Evolutionary conservation across 1,140 invertebrate genomes (phyloP), one percentile per base, ranked within the genome.

Genomic region (Drosophila sturtevanti): DNA sequence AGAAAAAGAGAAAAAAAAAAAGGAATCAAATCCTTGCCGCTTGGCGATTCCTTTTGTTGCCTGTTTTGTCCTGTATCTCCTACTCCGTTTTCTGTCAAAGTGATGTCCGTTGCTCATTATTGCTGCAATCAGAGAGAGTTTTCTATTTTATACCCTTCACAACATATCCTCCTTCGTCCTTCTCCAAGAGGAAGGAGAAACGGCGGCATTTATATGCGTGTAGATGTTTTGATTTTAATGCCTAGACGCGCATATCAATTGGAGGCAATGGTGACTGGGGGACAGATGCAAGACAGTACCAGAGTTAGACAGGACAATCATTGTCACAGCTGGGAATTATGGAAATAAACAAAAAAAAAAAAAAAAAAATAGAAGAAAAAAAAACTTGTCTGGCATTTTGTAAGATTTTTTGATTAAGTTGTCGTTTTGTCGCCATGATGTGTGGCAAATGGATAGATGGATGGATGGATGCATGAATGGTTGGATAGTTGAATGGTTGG

Each of bases 191-290:
- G n/a, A n/a, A n/a, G n/a, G n/a, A n/a, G n/a, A n/a, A 1, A 1
- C 4, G 24, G 59, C 60, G 54, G 69, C 72, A 87, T 79, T 86
- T 86, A 86, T 86, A 48, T 48, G 41, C 41, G 79, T 76, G 84
- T 82, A 69, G 34, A 41, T 60, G 38, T 87, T 85, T 85, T 71
- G 81, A 79, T 87, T 86, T 71, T 62, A 82, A 66, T 71, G 76
- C 82, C 71, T 86, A 82, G 79, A 87, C 82, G 67, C 35, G 82
- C 82, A 86, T 86, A 86, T 87, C 81, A 86, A 86, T 86, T 76
- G 72, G 72, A 76, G 58, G 16, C 12, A 16, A n/a, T 16, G 44
- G 27, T 6, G 7, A 31, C 27, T 31, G 5, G 1, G 27, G 27
- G 27, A 31, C 27, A 48, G 41, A 48, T 48, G 41, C 41, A 48